Conservation (phyloP, 2,888 invertebrate species). For the Entomobrya proxima region DNA sequence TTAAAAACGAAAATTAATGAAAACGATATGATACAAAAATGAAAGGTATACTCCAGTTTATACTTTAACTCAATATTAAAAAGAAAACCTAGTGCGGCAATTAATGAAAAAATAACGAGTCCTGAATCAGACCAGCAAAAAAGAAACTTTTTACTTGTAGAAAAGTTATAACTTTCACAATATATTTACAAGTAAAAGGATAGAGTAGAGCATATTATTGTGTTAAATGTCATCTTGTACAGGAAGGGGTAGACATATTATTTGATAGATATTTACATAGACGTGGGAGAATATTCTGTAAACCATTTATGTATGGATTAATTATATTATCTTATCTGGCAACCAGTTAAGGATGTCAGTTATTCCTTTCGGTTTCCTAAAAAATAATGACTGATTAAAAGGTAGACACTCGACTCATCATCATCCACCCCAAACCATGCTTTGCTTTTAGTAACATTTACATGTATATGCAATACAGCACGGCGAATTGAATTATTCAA, state of each 20-base stretch:
- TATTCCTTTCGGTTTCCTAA: background rate
- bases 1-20: too few species aligned
- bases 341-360: too few species aligned
- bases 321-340: background rate
- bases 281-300: background rate
- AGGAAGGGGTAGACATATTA: background rate
- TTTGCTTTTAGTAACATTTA: background rate
- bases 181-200: background rate
- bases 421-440: background rate
- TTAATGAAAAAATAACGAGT: background rate
- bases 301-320: too few species aligned
- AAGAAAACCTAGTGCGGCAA: too few species aligned
- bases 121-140: too few species aligned
- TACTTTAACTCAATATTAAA: too few species aligned
- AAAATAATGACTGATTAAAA: conserved; percentile 31
- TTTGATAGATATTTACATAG: conserved; percentile 1
- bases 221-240: conserved; percentile 31
- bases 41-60: too few species aligned
- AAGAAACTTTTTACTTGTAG: too few species aligned
- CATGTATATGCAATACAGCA: too few species aligned
- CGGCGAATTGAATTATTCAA: too few species aligned
- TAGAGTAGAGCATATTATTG: background rate
- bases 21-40: too few species aligned
- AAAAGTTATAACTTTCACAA: background rate
- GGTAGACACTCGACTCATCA: conserved; percentile 31